Conservation (phyloP, 1,140 invertebrate genomes). For the Sarcophaga bullata region DNA sequence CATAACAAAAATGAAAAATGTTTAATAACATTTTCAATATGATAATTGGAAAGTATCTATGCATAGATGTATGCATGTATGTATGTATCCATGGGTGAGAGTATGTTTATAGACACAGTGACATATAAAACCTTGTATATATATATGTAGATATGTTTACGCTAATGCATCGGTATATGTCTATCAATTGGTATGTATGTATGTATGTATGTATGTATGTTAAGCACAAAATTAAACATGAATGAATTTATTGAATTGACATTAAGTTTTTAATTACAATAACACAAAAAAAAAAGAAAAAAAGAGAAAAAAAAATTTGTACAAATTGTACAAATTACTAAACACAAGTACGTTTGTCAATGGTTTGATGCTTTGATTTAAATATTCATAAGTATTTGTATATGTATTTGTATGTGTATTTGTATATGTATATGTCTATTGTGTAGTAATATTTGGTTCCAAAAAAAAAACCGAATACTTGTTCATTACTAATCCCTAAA, state of each 20-base stretch:
- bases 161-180: no score
- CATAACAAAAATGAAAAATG: constrained; percentile 21
- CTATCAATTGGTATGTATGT: not conserved
- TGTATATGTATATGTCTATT: no score
- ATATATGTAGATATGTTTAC: no score
- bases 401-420: no score
- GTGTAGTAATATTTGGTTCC: no score
- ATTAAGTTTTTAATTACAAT: constrained; percentile 20
- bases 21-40: constrained; percentile 22
- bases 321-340: no score
- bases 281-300: no score
- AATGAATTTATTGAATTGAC: not conserved
- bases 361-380: not conserved
- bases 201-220: not conserved
- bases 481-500: no score
- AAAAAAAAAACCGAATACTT: no score
- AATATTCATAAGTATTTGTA: not conserved
- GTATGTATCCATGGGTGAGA: no score
- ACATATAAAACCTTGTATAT: no score
- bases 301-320: no score
- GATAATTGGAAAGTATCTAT: constrained; percentile 6
- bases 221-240: not conserved
- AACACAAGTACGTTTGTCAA: not conserved
- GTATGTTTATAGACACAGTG: not conserved
- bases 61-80: not conserved